phyloP scores from a whole-genome alignment of 2,888 invertebrate species.

The Nemurella pictetii region DNA sequence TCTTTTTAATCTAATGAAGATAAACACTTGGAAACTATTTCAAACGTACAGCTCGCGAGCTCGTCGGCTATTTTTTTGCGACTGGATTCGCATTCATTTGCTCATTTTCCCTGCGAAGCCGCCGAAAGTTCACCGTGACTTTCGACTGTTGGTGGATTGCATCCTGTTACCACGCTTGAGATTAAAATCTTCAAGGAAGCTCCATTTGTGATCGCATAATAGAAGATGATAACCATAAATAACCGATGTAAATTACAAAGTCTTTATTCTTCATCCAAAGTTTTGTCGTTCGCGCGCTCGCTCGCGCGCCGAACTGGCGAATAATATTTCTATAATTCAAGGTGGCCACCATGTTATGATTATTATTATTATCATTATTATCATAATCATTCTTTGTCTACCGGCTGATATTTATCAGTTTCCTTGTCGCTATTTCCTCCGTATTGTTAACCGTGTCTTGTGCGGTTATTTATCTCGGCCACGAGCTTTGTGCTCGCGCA shows the following conservation, averaged over 20 bases:
- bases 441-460: slow-evolving; percentile 26
- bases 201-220: neutral
- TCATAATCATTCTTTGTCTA: slow-evolving; percentile 12
- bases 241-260: neutral
- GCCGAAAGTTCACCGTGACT: neutral
- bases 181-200: neutral
- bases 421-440: slow-evolving; percentile 29
- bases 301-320: neutral
- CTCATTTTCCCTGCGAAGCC: neutral
- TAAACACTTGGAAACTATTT: neutral
- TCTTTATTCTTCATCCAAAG: neutral
- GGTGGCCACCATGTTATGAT: slow-evolving; percentile 2
- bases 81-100: no score
- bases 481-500: slow-evolving; percentile 1
- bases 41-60: neutral
- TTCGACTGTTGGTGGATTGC: neutral
- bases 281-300: neutral
- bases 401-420: slow-evolving; percentile 22
- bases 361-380: slow-evolving; percentile 12
- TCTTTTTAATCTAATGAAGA: neutral
- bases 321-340: slow-evolving; percentile 29
- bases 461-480: slow-evolving; percentile 16
- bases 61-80: no score
- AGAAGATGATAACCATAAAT: neutral
- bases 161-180: neutral